Percentiles rank a stretch among this genome's conserved stretches.
Evolutionary conservation across 2,113 vertebrate species (phyloP).

Genomic region (sheep (Ovis aries)): ARS-UI_Ramb_v3.0 NC_056060.1:36706001-36706500

Average conservation of each 20-base stretch:
- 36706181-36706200: not conserved
- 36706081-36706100: not conserved
- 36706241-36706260: not conserved
- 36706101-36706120: not conserved
- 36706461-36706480: not conserved
- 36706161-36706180: not conserved
- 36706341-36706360: not conserved
- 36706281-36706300: not conserved
- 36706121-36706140: not conserved
- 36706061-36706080: too few relatives aligned
- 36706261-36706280: not conserved
- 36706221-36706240: not conserved
- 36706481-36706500: not conserved
- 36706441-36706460: not conserved
- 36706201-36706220: not conserved
- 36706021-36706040: too few relatives aligned
- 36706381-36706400: constrained; percentile 19
- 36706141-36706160: not conserved
- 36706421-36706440: not conserved
- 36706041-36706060: too few relatives aligned
- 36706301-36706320: not conserved
- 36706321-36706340: constrained; percentile 6
- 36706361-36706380: not conserved
- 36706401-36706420: not conserved
- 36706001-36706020: too few relatives aligned